These are phyloP conservation scores for Eulemur albifrons DNA, from an alignment of 2,797 vertebrate genomes.

Conservation along the genomic window DNA sequence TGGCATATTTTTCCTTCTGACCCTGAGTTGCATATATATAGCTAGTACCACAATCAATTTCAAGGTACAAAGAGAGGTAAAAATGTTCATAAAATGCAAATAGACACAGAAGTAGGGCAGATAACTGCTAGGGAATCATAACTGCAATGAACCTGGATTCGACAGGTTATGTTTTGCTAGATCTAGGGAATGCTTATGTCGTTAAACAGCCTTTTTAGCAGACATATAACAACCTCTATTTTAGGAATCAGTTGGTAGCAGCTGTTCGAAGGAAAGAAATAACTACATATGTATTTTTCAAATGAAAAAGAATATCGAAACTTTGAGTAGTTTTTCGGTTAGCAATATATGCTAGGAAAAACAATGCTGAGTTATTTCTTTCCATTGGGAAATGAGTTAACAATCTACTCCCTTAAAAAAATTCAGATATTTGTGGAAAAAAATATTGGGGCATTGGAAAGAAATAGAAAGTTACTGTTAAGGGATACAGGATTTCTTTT, in stretches of 20 bases:
- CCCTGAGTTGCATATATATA: constrained; percentile 48
- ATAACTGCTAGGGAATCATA: constrained; percentile 42
- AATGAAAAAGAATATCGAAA: constrained; percentile 54
- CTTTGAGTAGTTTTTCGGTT: constrained; percentile 9
- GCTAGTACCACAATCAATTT: constrained; percentile 67
- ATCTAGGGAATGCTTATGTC: constrained; percentile 61
- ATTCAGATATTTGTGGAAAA: background rate
- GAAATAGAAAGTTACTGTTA: background rate
- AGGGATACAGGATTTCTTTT: background rate
- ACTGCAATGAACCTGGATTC: constrained; percentile 53
- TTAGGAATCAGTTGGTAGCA: constrained; percentile 58
- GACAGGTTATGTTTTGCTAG: constrained; percentile 46
- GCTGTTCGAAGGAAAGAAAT: constrained; percentile 70
- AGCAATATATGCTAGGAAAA: background rate
- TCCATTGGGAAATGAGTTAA: background rate
- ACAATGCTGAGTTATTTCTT: background rate
- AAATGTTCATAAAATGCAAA: constrained; percentile 77
- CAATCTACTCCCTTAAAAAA: background rate
- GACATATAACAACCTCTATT: constrained; percentile 51
- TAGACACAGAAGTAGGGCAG: constrained; percentile 51
- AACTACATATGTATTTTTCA: constrained; percentile 24
- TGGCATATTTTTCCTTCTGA: constrained; percentile 56
- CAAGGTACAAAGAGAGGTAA: constrained; percentile 56
- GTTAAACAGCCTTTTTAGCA: constrained; percentile 71
- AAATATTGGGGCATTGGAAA: background rate